Conservation (phyloP, 2,797 vertebrate genomes). For the Coregonus sp. region DNA sequence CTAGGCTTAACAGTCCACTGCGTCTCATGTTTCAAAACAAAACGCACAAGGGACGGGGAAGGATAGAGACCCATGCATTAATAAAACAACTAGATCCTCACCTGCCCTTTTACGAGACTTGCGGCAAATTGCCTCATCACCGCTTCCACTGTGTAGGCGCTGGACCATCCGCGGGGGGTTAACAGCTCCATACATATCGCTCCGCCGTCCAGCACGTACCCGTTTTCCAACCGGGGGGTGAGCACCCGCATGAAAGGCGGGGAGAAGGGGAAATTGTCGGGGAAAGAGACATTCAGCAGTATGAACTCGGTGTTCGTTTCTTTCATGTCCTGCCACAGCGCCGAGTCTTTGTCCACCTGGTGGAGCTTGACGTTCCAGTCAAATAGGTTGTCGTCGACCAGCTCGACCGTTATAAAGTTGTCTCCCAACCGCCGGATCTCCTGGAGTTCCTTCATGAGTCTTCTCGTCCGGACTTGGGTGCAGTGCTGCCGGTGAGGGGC, state of each 20-base stretch:
- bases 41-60: too few relatives aligned
- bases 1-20: neutral
- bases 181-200: constrained; percentile 99
- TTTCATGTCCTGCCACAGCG: constrained; percentile 99
- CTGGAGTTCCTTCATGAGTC: constrained; percentile 99
- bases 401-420: constrained; percentile 98
- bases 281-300: constrained; percentile 98
- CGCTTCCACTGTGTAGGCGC: constrained; percentile 98
- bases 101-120: constrained; percentile 99
- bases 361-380: constrained; percentile 99
- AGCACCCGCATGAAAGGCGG: constrained; percentile 99
- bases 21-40: constrained; percentile 20
- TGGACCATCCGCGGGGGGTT: constrained; percentile 98
- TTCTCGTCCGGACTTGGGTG: constrained; percentile 94
- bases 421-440: constrained; percentile 96
- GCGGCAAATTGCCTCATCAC: constrained; percentile 99
- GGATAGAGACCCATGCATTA: too few relatives aligned
- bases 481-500: constrained; percentile 90
- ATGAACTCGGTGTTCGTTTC: constrained; percentile 99
- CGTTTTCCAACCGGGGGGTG: constrained; percentile 96
- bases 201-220: constrained; percentile 97
- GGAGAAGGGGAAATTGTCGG: constrained; percentile 99
- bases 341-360: constrained; percentile 99
- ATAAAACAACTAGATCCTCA: constrained; percentile 69
- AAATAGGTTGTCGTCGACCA: constrained; percentile 98